Base-by-base conservation (phyloP, 2,113 vertebrate species). In the Microcebus ravelobensis region DNA sequence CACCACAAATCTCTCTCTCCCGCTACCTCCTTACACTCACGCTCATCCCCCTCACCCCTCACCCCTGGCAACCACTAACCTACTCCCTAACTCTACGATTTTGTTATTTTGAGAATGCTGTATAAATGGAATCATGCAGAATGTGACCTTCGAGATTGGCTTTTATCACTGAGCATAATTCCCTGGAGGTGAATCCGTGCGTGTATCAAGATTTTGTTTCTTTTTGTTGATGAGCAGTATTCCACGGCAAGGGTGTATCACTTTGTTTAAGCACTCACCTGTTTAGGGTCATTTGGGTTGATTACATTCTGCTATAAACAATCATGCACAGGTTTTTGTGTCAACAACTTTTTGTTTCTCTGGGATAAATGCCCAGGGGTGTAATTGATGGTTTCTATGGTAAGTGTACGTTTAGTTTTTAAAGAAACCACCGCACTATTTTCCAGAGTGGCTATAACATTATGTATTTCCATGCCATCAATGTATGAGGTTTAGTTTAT, bases 381-480 rank as follows among this genome's bases (percentile, higher is more conserved):
- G 8, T 73, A 90, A 96, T 80, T 90, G 71, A 63, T 79, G 52
- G n/a, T n/a, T 93, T 93, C 61, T 45, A 65, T 55, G 86, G 17
- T 85, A 90, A 90, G 80, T 90, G 21, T 68, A 42, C 79, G 80
- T 79, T 96, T 93, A 90, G 45, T 79, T 90, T 96, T 83, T 93
- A 63, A 92, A 90, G 91, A 93, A 93, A 90, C 80, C 63, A 71
- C 52, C 50, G 52, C 85, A 80, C 50, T 67, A 68, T 90, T 87
- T 94, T 65, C 74, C 57, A 87, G 65, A 93, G 81, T 94, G 76
- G 81, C 87, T 74, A 13, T 73, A 86, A 86, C 31, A 50, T 93
- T 73, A 84, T 73, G 65, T 73, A 80, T 90, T 90, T 70, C 68
- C 55, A 86, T 79, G 71, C 4, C 36, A 86, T 15, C 18, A 86